These are phyloP conservation scores for Hypomecis atomaria DNA, from an alignment of 2,888 invertebrate species.

Conservation along the genomic window DNA sequence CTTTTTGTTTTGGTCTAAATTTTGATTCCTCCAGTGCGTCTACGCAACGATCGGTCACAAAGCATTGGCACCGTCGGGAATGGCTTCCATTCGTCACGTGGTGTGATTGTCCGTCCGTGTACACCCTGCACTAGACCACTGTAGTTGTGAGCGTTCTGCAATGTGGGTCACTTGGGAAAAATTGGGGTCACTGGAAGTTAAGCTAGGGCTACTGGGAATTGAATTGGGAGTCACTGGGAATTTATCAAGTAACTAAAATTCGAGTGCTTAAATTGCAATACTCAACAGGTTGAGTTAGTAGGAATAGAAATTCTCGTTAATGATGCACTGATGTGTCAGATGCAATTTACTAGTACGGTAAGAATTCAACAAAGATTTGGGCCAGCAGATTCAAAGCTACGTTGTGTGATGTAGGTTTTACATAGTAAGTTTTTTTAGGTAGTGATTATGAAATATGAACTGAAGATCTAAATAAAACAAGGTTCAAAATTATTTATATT, in stretches of 20 bases:
- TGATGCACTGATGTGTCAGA: no score
- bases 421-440: no score
- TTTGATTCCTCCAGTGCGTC: constrained; percentile 70
- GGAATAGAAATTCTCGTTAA: background rate
- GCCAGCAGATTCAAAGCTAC: no score
- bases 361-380: no score
- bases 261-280: no score
- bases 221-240: background rate
- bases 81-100: constrained; percentile 71
- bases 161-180: background rate
- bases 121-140: constrained; percentile 65
- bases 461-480: no score
- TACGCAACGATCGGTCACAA: constrained; percentile 76
- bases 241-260: background rate
- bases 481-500: no score
- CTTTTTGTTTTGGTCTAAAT: constrained; percentile 34
- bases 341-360: no score
- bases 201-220: background rate
- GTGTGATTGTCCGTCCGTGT: constrained; percentile 68
- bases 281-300: background rate
- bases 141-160: constrained; percentile 43
- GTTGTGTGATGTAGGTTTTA: no score
- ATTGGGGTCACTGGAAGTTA: no score
- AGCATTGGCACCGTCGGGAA: constrained; percentile 73
- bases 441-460: no score